Base-by-base conservation (phyloP, 1,140 invertebrate species). In the Aricia agestis region DNA sequence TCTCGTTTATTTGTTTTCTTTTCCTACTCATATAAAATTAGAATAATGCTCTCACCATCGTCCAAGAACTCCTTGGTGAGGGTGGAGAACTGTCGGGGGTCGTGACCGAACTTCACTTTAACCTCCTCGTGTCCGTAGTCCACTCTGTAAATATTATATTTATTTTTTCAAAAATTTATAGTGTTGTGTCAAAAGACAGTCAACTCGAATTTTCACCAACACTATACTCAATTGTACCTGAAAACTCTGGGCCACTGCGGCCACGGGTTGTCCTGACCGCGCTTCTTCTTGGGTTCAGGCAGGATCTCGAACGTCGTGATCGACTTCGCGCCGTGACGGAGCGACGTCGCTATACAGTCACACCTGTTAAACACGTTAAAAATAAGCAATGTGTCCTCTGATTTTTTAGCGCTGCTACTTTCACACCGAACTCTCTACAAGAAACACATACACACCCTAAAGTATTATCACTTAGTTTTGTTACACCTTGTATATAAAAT, bases 121-220 rank as follows among this genome's bases (percentile, higher is more conserved):
- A 98, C 98, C 92, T 99, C 99, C 84, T 99, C 98, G 82, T 99
- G 99, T 0, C 99, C 99, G 86, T 99, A 99, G 89, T 99, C 99
- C 2, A 99, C 96, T 78, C 98, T 92, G 67, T 65, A 72, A 72
- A 68, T 18, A 59, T 5, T 70, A 58, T 67, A 66, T 6, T 25
- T n/a, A n/a, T 25, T 25, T 25, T 3, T 25, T 25, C 25, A 25
- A 25, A 25, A 25, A 2, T 25, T 3, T 25, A 25, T 25, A 25
- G 25, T 25, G 1, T 25, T 25, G 25, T 25, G 25, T 25, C 25
- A 25, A 25, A 2, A 25, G 25, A 25, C 25, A 25, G 25, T 25
- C 3, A 25, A 25, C 25, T 2, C 3, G 25, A 25, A 25, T 25
- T 25, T 25, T 3, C 1, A 25, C 0, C 25, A 25, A 25, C 25